Base-by-base conservation (phyloP, 2,888 invertebrate genomes). In the Habroteleia sp. region DNA sequence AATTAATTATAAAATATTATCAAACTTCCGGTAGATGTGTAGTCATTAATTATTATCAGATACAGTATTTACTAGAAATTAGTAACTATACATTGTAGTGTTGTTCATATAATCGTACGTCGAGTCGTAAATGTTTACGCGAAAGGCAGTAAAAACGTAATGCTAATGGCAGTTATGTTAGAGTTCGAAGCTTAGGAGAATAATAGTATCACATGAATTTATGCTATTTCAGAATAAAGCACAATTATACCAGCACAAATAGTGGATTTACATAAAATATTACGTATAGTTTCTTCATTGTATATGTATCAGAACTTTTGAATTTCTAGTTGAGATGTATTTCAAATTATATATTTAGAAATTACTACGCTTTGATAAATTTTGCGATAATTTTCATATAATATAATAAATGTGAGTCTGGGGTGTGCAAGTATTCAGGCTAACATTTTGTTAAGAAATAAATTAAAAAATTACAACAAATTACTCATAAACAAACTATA, bases 121-220 rank as follows among this genome's bases (percentile, higher is more conserved):
- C 17, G 11, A 20, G 66, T 25, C 41, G 68, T 76, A 77, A 79
- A 79, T 79, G 78, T 77, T 77, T 72, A 76, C 44, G 69, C 73
- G 76, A 76, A 69, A 76, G 66, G 74, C 72, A 77, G 68, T 78
- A 78, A 78, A 78, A 75, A 77, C 75, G 58, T 78, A 76, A 78
- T 76, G 72, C 74, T 78, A 77, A 78, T 77, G 74, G 75, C 68
- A 74, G 75, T 66, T 62, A 42, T 62, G 42, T 41, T 52, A 50
- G 14, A 65, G 50, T 65, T 60, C 58, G 68, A 68, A 68, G 56
- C 48, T 58, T 69, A 50, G 50, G 41, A 16, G 44, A 60, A 41
- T 44, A 44, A 20, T 17, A 46, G 20, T 69, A 69, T 69, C 46
- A 27, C 23, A 10, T 17, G 46, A 71, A 54, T 71, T 69, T 62